Conservation (phyloP, 2,797 vertebrate genomes). For the Syngnathus acus region DNA sequence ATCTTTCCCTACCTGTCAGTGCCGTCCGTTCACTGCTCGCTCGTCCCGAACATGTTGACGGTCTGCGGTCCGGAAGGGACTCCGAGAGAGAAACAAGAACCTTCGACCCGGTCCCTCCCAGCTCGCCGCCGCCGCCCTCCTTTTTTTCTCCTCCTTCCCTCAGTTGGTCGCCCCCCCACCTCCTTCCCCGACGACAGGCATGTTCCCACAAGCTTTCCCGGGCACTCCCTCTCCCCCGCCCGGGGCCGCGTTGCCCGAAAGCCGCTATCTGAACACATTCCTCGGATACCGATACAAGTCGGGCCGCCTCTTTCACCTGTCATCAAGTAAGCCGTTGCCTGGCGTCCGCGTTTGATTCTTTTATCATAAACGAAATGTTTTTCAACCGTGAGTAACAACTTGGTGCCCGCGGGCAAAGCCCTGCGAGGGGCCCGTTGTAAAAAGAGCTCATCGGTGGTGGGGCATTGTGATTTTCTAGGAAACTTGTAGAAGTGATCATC, state of each 20-base stretch:
- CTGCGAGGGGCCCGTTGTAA: too few relatives aligned
- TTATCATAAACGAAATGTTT: background rate
- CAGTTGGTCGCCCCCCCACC: background rate
- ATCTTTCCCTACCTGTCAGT: constrained; percentile 34
- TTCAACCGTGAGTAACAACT: too few relatives aligned
- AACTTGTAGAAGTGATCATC: too few relatives aligned
- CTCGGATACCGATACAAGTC: constrained; percentile 42
- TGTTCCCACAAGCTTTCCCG: constrained; percentile 43
- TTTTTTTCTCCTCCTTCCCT: background rate
- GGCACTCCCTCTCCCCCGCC: constrained; percentile 15
- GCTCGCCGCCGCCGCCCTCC: background rate
- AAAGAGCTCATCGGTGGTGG: too few relatives aligned
- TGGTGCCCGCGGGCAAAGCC: too few relatives aligned
- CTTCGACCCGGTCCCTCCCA: constrained; percentile 30
- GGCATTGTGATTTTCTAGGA: too few relatives aligned
- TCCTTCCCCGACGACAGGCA: constrained; percentile 19
- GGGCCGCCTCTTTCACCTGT: constrained; percentile 38
- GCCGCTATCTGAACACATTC: constrained; percentile 50
- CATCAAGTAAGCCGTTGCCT: background rate
- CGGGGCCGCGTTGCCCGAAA: constrained; percentile 26
- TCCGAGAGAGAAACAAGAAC: background rate
- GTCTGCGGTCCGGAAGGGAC: constrained; percentile 14
- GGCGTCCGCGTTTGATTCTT: background rate
- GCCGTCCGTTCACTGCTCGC: constrained; percentile 23
- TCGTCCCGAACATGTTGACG: constrained; percentile 32